These are phyloP conservation scores for Trichosurus vulpecula DNA, from an alignment of 2,797 vertebrate genomes.

Conservation along the genomic window DNA sequence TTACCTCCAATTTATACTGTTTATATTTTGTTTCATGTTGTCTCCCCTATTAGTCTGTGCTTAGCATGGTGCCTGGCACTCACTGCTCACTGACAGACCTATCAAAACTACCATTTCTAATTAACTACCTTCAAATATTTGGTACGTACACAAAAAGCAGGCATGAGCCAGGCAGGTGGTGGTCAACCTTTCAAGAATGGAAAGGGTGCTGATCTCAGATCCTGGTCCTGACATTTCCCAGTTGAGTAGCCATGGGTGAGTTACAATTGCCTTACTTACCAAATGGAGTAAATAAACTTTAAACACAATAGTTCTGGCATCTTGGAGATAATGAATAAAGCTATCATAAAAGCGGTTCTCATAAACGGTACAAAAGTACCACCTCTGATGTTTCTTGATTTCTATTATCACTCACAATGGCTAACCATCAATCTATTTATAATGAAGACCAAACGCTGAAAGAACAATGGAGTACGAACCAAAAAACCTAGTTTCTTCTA, in stretches of 20 bases:
- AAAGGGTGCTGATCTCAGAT: neutral
- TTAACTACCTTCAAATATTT: constrained; percentile 8
- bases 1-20: neutral
- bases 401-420: neutral
- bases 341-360: neutral
- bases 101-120: constrained; percentile 42
- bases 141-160: constrained; percentile 25
- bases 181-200: neutral
- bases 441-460: neutral
- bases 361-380: neutral
- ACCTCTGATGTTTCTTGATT: neutral
- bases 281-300: neutral
- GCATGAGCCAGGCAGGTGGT: neutral
- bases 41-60: neutral
- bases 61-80: neutral
- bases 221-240: neutral
- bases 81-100: neutral
- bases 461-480: neutral
- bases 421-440: neutral
- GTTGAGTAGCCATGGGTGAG: neutral
- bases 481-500: neutral
- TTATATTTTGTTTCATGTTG: neutral
- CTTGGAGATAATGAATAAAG: neutral
- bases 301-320: neutral
- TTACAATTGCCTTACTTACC: neutral